Conservation (phyloP, 2,888 invertebrate genomes). For the Thera britannica region DNA sequence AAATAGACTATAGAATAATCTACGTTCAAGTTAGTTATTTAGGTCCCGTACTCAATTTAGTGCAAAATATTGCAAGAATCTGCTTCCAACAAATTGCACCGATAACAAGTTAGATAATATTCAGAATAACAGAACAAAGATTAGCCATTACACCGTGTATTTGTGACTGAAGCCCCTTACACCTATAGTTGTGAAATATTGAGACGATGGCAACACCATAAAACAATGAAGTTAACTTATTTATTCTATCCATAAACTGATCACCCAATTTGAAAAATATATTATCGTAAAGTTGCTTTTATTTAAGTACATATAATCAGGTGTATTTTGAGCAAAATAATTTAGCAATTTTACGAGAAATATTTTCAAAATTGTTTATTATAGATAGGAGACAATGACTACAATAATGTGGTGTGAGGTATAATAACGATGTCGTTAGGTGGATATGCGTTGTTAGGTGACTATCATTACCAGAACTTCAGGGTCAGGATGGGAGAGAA, state of each 20-base stretch:
- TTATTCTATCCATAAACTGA: conserved; percentile 54
- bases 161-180: conserved; percentile 76
- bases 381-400: conserved; percentile 52
- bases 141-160: conserved; percentile 80
- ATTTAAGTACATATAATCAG: conserved; percentile 11
- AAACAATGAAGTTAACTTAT: conserved; percentile 67
- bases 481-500: conserved; percentile 36
- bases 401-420: conserved; percentile 73
- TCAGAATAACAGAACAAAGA: conserved; percentile 76
- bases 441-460: conserved; percentile 61
- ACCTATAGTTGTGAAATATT: conserved; percentile 73
- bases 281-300: conserved; percentile 41
- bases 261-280: conserved; percentile 55
- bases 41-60: conserved; percentile 11
- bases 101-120: conserved; percentile 44
- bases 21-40: background rate
- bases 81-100: conserved; percentile 31
- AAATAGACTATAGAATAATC: background rate
- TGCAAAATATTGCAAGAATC: conserved; percentile 9
- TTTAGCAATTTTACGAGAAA: conserved; percentile 33
- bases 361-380: conserved; percentile 46
- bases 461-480: conserved; percentile 37
- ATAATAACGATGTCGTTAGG: conserved; percentile 60
- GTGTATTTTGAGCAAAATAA: conserved; percentile 7
- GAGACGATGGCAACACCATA: conserved; percentile 77